Evolutionary conservation across 2,113 vertebrate genomes (phyloP), one percentile per base, ranked within the genome.

Genomic region (Thermophis baileyi): DNA sequence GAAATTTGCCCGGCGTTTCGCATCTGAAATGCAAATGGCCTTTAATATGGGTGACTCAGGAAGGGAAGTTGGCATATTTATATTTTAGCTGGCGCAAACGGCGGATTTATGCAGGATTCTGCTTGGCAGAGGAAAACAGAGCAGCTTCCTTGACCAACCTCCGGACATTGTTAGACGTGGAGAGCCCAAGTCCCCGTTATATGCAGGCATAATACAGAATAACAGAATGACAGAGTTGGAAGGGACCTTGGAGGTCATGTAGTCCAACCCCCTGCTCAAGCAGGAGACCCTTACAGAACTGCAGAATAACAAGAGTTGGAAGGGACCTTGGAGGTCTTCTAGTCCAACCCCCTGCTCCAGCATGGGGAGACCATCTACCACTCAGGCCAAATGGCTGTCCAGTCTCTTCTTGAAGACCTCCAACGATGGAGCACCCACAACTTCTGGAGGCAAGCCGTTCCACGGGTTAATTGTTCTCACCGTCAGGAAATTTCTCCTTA

Each of bases 1-100:
- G 85, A 87, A 92, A 91, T 55, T 89, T 87, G 27, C 53, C 74
- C 18, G 87, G 27, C 74, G 51, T 46, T 91, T 93, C 95, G 44
- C 94, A 94, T 97, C 94, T 95, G 94, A 95, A 96, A 97, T 95
- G 94, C 95, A 96, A 96, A 96, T 95, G 30, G 49, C 40, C 12
- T 95, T 96, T 92, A 91, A 96, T 96, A 91, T 91, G 47, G 60
- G 93, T 91, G 90, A 96, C 92, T 55, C 88, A 96, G 94, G 92
- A 90, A 85, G 25, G 91, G 60, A 93, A 22, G 6, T 40, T 51
- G 90, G 86, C 44, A 49, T 96, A 18, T 96, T 95, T 94, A 92
- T 47, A 60, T 95, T 92, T 87, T 9, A 8, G 88, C 24, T 69
- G 90, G 92, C 93, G 47, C 93, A 95, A 88, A 57, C 85, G 93